Conservation (phyloP, 2,888 invertebrate species). For the Troides helena region DNA sequence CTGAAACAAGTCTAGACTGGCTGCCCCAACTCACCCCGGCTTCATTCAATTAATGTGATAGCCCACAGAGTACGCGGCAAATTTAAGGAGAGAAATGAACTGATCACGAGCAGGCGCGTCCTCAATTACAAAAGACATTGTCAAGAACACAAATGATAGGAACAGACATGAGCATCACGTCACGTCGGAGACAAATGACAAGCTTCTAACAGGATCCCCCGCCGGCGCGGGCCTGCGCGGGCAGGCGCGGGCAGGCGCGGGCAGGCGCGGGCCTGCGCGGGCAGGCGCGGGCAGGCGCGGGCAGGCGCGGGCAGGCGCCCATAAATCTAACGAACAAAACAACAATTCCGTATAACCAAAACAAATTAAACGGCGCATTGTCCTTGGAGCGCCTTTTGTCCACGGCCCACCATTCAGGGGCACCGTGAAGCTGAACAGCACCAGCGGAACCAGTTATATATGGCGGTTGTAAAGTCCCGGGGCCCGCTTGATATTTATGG, state of each 20-base stretch:
- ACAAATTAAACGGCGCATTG: slow-evolving; percentile 66
- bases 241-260: slow-evolving; percentile 43
- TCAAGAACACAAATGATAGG: neutral
- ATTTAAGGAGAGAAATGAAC: no score
- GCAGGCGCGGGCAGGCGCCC: slow-evolving; percentile 53
- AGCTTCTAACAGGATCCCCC: slow-evolving; percentile 43
- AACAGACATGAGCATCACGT: slow-evolving; percentile 33
- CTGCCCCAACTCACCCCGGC: no score
- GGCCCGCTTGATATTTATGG: slow-evolving; percentile 31
- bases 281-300: slow-evolving; percentile 36
- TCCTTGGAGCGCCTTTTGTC: slow-evolving; percentile 43
- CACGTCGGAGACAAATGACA: slow-evolving; percentile 22
- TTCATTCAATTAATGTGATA: no score
- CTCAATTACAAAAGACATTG: no score
- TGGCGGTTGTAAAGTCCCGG: slow-evolving; percentile 62
- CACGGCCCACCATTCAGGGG: slow-evolving; percentile 66
- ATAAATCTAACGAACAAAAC: slow-evolving; percentile 59
- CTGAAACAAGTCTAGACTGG: no score
- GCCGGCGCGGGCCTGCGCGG: slow-evolving; percentile 36
- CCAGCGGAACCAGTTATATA: slow-evolving; percentile 49
- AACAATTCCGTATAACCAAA: slow-evolving; percentile 69
- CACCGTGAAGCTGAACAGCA: slow-evolving; percentile 54
- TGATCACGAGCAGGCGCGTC: no score
- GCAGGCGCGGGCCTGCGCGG: slow-evolving; percentile 9
- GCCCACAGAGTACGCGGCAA: no score